These are phyloP conservation scores for Hydrocynus forskahlii DNA, from an alignment of 2,797 vertebrate genomes.

Conservation along the genomic window DNA sequence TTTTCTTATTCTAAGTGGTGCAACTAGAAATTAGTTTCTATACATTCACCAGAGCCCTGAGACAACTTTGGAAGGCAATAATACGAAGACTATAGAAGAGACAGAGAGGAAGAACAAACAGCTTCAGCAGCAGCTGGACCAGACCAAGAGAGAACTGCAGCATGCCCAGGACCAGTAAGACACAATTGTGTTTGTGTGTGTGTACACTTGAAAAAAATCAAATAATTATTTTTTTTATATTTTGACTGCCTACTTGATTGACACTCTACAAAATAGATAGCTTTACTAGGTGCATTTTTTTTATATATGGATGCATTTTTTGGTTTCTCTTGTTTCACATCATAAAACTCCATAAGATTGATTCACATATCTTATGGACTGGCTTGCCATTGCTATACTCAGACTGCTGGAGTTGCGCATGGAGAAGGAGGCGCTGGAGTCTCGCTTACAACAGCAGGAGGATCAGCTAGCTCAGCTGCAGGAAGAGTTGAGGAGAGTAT, in stretches of 20 bases:
- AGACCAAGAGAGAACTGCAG: constrained; percentile 80
- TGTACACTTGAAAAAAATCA: no score
- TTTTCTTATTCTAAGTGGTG: no score
- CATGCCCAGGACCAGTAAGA: constrained; percentile 85
- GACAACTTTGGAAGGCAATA: constrained; percentile 56
- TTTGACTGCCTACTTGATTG: no score
- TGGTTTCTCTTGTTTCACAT: no score
- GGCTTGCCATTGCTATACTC: not conserved
- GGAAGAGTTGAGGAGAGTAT: constrained; percentile 80
- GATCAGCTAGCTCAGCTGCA: constrained; percentile 82
- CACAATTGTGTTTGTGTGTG: constrained; percentile 17
- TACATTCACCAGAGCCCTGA: constrained; percentile 44
- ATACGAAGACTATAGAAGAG: constrained; percentile 73
- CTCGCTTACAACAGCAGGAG: constrained; percentile 76
- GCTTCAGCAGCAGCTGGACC: constrained; percentile 78
- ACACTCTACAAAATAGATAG: no score
- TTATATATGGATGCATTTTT: no score
- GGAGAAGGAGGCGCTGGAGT: constrained; percentile 78
- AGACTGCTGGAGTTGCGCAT: constrained; percentile 80
- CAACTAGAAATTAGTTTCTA: no score
- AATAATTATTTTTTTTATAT: no score
- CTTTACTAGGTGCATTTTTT: no score
- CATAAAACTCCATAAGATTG: not conserved
- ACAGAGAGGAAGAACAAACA: constrained; percentile 63
- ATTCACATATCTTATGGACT: not conserved